Conservation (phyloP, 1,140 invertebrate species). For the Lepidurus apus region DNA sequence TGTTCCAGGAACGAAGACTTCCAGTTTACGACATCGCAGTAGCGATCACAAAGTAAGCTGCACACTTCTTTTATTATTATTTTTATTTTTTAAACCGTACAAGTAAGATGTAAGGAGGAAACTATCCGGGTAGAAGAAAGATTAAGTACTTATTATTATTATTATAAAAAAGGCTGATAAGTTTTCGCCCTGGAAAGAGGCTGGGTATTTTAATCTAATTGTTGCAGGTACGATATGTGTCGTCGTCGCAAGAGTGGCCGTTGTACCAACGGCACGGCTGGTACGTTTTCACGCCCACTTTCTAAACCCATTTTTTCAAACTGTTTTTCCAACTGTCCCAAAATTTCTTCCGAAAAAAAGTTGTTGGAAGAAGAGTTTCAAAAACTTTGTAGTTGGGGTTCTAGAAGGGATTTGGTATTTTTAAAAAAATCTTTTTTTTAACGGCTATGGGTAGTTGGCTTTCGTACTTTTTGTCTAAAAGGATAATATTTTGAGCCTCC, state of each 20-base stretch:
- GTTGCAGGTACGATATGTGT: slow-evolving; percentile 90
- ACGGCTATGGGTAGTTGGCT: background rate
- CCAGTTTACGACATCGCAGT: slow-evolving; percentile 94
- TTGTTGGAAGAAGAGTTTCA: background rate
- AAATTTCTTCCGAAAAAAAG: background rate
- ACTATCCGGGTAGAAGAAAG: background rate
- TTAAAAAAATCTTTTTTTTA: background rate
- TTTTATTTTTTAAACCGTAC: background rate
- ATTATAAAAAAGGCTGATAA: slow-evolving; percentile 21
- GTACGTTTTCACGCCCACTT: slow-evolving; percentile 53
- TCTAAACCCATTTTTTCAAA: slow-evolving; percentile 25
- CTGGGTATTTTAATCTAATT: slow-evolving; percentile 25
- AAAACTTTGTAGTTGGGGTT: background rate
- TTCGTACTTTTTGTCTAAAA: slow-evolving; percentile 13
- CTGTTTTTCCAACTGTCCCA: slow-evolving; percentile 16
- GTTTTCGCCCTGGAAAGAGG: slow-evolving; percentile 14
- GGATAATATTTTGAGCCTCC: background rate
- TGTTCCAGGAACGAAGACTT: slow-evolving; percentile 84
- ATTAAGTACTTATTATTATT: background rate
- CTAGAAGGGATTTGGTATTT: slow-evolving; percentile 21
- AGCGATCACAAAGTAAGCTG: slow-evolving; percentile 86
- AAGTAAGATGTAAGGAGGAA: slow-evolving; percentile 23
- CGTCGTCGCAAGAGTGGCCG: slow-evolving; percentile 85
- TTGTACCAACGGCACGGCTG: slow-evolving; percentile 92
- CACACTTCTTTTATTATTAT: background rate